Evolutionary conservation across 2,113 vertebrate species (phyloP), one percentile per base, ranked within the genome.

Genomic region (Sporophila hypoxantha): DNA sequence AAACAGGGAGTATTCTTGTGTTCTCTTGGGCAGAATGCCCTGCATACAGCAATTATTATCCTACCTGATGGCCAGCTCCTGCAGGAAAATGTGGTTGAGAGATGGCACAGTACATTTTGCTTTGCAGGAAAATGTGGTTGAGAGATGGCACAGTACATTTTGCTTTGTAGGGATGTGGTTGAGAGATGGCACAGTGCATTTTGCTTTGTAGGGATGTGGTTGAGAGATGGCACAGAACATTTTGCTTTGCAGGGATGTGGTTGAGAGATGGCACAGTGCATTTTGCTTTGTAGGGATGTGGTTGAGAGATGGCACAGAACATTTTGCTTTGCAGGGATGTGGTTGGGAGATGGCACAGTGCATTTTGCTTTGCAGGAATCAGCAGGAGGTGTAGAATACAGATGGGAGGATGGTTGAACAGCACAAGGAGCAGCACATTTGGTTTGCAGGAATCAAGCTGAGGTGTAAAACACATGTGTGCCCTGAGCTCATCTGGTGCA

Each of bases 401-500:
- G 49, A 13, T 5, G 49, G 39, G 12, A 82, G 12, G 15, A 18
- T 7, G 23, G 37, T 16, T 37, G 80, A 25, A 8, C 26, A 23
- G 14, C 3, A 3, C 39, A 6, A 42, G 46, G n/a, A 75, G 53
- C 15, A 15, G 22, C 7, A 25, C 5, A 0, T 62, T 30, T 21
- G 17, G 21, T 26, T 46, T 16, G 21, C 41, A 80, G 42, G 29
- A 59, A 34, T 18, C 15, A 1, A 42, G 36, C n/a, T 42, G 47
- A 32, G 25, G 9, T 64, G n/a, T 47, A n/a, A 60, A 69, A 10
- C 17, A 3, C 1, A 2, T 5, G 26, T 8, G 6, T 65, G 5
- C 26, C 39, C 26, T 13, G 14, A 57, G 21, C 44, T 68, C 18
- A 6, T 44, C 1, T 1, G 2, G 5, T 4, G 4, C 21, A 18